Percentiles rank a stretch among this genome's conserved stretches.
These are phyloP conservation scores for Meda fulgida DNA, from an alignment of 2,797 vertebrate genomes.

Conservation along the genomic window DNA sequence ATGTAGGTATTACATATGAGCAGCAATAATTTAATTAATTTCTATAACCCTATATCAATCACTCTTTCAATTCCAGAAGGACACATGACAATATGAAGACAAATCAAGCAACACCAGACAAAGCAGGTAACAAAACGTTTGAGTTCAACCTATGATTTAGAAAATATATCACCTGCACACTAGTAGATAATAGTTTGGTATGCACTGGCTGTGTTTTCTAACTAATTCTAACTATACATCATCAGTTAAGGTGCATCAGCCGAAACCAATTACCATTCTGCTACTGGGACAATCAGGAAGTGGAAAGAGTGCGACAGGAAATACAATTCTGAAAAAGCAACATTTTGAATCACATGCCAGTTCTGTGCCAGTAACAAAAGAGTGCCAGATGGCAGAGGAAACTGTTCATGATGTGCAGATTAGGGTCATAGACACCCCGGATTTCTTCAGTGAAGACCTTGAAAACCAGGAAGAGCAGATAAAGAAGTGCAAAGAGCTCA, in stretches of 20 bases:
- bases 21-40: not conserved
- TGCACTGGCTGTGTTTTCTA: not conserved
- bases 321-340: conserved; percentile 15
- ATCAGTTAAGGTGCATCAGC: no score
- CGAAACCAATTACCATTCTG: not conserved
- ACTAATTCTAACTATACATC: not conserved
- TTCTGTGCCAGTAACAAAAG: conserved; percentile 21
- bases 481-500: conserved; percentile 25
- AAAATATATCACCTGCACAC: not conserved
- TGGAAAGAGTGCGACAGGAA: conserved; percentile 40
- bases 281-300: conserved; percentile 37
- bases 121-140: not conserved
- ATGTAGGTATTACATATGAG: not conserved
- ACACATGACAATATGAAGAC: not conserved
- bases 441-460: conserved; percentile 47
- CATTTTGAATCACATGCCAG: conserved; percentile 17
- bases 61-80: not conserved
- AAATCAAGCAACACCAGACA: not conserved
- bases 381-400: conserved; percentile 11
- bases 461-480: conserved; percentile 15
- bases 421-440: conserved; percentile 43
- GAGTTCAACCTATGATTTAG: not conserved
- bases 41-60: not conserved
- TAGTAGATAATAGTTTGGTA: not conserved
- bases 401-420: not conserved